Base-by-base conservation (phyloP, 2,113 vertebrate species). In the Urocolius indicus region DNA sequence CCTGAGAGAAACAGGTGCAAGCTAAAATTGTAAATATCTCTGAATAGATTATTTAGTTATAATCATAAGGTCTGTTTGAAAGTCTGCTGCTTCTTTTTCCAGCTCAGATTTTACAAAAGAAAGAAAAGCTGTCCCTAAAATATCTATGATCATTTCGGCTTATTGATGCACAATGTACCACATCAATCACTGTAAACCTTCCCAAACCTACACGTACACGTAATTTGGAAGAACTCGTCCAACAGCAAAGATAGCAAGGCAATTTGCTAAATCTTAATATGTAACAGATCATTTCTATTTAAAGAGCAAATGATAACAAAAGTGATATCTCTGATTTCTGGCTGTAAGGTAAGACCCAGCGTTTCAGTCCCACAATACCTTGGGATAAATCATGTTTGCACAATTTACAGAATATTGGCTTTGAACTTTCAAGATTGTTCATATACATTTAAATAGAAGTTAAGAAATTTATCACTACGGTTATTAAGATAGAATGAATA, bases 201-300 rank as follows among this genome's bases (percentile, higher is more conserved):
- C 77, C 84, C 79, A 88, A 88, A 57, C 16, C 46, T 78, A 71
- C 55, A 32, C 6, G 54, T 21, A 13, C 45, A 27, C 1, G 0
- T 74, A 34, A 81, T 77, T 89, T 45, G 55, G 51, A 86, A 85
- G 32, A 80, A 45, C 26, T 77, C 34, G 45, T 78, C 83, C 65
- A 51, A n/a, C 72, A 85, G 59, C 32, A 38, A 58, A 91, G 74
- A 89, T 49, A 89, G 73, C 13, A 34, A 48, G 38, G 67, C n/a
- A 79, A 66, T 93, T 96, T 85, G 32, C 69, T 85, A 46, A 18
- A 74, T 32, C 34, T 90, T 95, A 73, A 86, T 76, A 93, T 36
- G 65, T 48, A 67, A 57, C 65, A 90, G 76, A 83, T 83, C 73
- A 80, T 90, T 94, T 29, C 78, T 63, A 59, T 77, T 72, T 30